Percentiles rank a stretch among this genome's conserved stretches.
Conservation (phyloP, 2,113 vertebrate species). For the Dipodomys ordii region DNA sequence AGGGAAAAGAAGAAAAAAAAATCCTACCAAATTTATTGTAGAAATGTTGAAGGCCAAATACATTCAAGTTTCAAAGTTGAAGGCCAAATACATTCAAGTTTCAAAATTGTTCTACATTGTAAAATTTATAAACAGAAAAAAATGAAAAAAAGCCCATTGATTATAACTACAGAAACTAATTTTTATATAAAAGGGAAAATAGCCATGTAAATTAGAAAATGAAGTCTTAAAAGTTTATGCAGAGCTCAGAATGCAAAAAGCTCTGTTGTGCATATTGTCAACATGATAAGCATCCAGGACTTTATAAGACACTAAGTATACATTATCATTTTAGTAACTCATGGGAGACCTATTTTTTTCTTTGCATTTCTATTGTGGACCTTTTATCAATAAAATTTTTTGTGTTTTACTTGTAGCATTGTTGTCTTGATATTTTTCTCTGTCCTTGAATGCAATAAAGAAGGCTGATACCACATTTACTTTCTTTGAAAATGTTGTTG, state of each 20-base stretch:
- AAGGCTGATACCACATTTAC: slow-evolving; percentile 1
- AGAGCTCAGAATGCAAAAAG: slow-evolving; percentile 65
- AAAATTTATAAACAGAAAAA: slow-evolving; percentile 68
- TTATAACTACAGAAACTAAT: slow-evolving; percentile 60
- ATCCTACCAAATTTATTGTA: slow-evolving; percentile 35
- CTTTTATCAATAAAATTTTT: slow-evolving; percentile 18
- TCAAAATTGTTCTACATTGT: slow-evolving; percentile 47
- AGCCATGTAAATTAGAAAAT: slow-evolving; percentile 69
- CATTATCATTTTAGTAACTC: slow-evolving; percentile 58
- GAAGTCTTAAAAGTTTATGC: slow-evolving; percentile 44
- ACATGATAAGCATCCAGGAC: slow-evolving; percentile 10
- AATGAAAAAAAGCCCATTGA: slow-evolving; percentile 65
- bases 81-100: slow-evolving; percentile 64
- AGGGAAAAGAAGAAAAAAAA: background rate
- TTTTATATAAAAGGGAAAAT: slow-evolving; percentile 66
- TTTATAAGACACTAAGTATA: slow-evolving; percentile 35
- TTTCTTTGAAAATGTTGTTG: slow-evolving; percentile 38
- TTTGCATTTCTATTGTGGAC: slow-evolving; percentile 13
- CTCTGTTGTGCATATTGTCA: slow-evolving; percentile 54
- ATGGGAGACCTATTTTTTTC: slow-evolving; percentile 27
- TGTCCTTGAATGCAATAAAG: background rate
- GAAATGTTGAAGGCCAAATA: slow-evolving; percentile 42
- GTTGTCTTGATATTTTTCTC: slow-evolving; percentile 43
- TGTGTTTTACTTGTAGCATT: slow-evolving; percentile 17
- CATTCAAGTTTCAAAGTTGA: slow-evolving; percentile 65